phyloP scores from a whole-genome alignment of 2,113 vertebrate genomes.

The Pteruthius melanotis region DNA sequence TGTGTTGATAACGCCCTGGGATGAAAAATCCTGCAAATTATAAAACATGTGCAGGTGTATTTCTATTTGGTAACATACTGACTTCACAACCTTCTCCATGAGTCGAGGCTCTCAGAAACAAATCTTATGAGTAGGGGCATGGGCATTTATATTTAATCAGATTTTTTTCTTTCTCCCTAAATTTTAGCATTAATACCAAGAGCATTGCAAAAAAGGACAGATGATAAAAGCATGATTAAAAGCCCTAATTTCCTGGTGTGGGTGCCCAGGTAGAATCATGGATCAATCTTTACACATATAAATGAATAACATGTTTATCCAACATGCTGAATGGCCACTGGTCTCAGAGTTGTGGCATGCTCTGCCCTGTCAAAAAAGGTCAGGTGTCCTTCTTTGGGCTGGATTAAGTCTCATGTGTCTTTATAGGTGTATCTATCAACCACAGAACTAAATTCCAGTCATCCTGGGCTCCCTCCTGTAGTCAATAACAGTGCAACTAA shows the following conservation, averaged over 20 bases:
- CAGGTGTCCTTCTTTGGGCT: neutral
- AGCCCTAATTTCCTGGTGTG: neutral
- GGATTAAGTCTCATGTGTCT: neutral
- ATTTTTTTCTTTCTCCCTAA: neutral
- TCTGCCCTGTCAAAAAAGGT: neutral
- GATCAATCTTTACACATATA: neutral
- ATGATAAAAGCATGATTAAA: neutral
- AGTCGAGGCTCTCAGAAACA: neutral
- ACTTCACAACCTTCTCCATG: neutral
- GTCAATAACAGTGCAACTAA: neutral
- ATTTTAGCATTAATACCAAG: neutral
- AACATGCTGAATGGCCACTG: neutral
- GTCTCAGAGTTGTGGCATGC: neutral
- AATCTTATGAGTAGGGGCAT: neutral
- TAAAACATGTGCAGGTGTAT: neutral
- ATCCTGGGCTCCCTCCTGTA: neutral
- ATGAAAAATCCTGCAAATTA: slow-evolving; percentile 54
- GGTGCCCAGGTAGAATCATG: neutral
- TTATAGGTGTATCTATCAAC: neutral
- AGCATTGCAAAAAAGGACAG: neutral
- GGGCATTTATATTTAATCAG: neutral
- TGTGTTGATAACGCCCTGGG: neutral
- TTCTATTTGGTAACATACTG: neutral
- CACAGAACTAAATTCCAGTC: neutral
- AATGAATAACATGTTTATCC: neutral